Percentiles rank a stretch among this genome's conserved stretches.
Evolutionary conservation across 1,140 invertebrate species (phyloP).

Genomic region (Apis cerana): DNA sequence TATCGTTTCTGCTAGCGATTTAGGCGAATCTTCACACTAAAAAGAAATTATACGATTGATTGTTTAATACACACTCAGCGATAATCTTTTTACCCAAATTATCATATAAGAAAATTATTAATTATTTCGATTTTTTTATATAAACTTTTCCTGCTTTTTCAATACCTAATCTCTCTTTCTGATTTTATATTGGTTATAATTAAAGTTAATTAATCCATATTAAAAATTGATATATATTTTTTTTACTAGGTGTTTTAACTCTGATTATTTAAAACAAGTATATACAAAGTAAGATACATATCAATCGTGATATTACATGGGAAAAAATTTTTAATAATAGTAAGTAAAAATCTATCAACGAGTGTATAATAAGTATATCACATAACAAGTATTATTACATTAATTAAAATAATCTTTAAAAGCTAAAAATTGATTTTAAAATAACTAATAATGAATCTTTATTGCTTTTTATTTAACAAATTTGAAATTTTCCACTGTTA

Average conservation of each 20-base stretch:
- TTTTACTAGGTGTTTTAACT: not conserved
- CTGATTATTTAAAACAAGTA: not conserved
- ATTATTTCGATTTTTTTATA: constrained; percentile 26
- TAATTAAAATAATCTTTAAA: constrained; percentile 6
- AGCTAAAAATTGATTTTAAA: not conserved
- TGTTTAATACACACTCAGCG: not conserved
- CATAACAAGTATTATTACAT: not conserved
- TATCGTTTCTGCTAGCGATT: not conserved
- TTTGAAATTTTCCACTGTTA: not conserved
- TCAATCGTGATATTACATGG: constrained; percentile 3
- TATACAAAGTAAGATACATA: not conserved
- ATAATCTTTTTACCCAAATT: not conserved
- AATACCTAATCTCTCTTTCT: not conserved
- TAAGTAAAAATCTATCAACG: not conserved
- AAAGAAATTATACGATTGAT: not conserved
- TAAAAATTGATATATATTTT: not conserved
- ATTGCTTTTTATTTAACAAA: not conserved
- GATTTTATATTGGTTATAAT: not conserved
- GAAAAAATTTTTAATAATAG: not conserved
- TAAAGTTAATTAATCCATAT: not conserved
- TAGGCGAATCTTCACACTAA: not conserved
- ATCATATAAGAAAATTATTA: too few relatives aligned
- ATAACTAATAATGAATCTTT: not conserved
- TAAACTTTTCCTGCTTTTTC: constrained; percentile 24
- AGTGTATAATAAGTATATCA: not conserved